Base-by-base conservation (phyloP, 1,140 invertebrate genomes). In the Aphaenogaster floridana region DNA sequence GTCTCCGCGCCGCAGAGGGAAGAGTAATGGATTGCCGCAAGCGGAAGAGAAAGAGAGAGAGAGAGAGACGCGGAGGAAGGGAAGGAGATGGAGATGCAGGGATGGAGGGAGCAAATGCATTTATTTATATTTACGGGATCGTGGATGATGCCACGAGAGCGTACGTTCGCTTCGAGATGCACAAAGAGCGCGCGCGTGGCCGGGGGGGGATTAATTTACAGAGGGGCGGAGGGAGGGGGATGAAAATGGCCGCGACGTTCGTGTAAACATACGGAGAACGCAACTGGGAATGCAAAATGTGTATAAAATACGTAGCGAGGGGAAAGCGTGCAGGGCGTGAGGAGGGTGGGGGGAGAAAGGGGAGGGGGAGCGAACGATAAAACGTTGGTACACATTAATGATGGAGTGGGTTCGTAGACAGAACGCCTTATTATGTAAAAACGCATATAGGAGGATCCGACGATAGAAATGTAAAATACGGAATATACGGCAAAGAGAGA, bases 1-100 rank as follows among this genome's bases (percentile, higher is more conserved):
- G 34, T 69, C 69, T 45, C 66, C 48, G 81, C 42, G 34, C 34
- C 42, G 50, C 52, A 59, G 57, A 72, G 69, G 63, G 71, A 63
- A 84, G 54, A 84, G 80, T 84, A 84, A 84, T 84, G 80, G 80
- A 84, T 84, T 61, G 69, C 80, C 28, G 39, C 54, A 13, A 50
- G 69, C 68, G 54, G 13, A 11, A 28, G 86, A 90, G 83, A 85
- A 83, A 89, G 88, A 71, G 87, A 79, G 86, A 86, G 81, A 52
- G 85, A 21, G 8, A 71, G 21, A 54, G 36, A 45, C 28, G 28
- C 28, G 28, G 61, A 48, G 50, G 0, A 52, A 36, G 4, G 61
- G 86, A 48, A 57, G 15, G 42, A 52, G 42, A 61, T 34, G 48
- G 74, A 45, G 57, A 52, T 63, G 79, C 57, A 54, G 85, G 39